Percentiles rank a stretch among this genome's conserved stretches.
phyloP scores from a whole-genome alignment of 2,113 vertebrate species.

The Sula dactylatra region DNA sequence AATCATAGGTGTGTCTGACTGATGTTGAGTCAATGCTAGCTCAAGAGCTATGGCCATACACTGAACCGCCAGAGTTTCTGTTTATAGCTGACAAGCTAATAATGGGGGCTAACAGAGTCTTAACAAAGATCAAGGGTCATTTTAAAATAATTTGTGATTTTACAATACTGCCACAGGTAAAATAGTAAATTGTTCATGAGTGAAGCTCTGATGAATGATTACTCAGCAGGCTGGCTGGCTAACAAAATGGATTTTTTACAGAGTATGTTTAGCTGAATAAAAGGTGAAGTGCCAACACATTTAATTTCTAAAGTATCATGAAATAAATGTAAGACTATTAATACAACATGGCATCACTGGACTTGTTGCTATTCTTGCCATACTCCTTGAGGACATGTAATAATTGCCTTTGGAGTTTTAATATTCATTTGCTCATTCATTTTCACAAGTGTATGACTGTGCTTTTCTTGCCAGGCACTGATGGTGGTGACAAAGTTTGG shows the following conservation, averaged over 20 bases:
- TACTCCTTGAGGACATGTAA: neutral
- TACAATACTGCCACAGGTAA: neutral
- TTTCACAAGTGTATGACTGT: neutral
- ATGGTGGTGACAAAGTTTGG: neutral
- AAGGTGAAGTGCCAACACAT: neutral
- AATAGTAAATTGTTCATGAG: neutral
- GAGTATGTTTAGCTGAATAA: neutral
- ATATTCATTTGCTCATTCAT: neutral
- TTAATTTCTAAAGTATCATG: neutral
- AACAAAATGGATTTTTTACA: neutral
- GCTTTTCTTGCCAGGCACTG: neutral
- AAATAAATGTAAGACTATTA: neutral
- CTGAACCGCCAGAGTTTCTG: neutral
- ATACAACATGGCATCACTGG: neutral
- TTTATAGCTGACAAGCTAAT: neutral
- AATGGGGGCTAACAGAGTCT: neutral
- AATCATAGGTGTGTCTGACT: neutral
- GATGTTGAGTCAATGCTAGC: neutral
- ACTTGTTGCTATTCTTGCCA: neutral
- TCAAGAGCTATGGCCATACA: neutral
- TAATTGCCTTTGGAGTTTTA: neutral
- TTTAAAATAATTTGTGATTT: neutral
- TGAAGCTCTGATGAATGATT: neutral
- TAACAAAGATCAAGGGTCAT: neutral
- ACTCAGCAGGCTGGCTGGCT: neutral